phyloP scores from a whole-genome alignment of 2,113 vertebrate genomes.

The Otocyon megalotis region DNA sequence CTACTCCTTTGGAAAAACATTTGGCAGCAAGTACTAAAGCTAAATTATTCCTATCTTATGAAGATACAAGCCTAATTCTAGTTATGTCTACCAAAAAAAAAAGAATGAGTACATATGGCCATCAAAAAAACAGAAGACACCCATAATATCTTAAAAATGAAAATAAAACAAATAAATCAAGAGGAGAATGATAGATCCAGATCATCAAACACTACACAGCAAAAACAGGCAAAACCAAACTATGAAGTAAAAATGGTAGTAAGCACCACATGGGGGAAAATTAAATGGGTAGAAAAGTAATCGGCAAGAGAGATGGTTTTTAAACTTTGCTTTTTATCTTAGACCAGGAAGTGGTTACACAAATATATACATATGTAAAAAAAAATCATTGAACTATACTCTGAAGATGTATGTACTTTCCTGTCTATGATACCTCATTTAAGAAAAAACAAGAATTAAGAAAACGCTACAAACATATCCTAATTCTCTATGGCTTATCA shows the following conservation, averaged over 20 bases:
- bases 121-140: constrained; percentile 39
- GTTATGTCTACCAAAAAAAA: background rate
- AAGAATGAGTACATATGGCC: background rate
- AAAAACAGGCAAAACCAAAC: background rate
- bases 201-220: background rate
- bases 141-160: background rate
- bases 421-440: background rate
- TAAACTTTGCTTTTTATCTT: background rate
- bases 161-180: constrained; percentile 20
- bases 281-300: background rate
- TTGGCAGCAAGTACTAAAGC: background rate
- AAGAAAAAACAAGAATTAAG: background rate
- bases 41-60: background rate
- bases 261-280: background rate
- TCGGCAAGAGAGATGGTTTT: background rate
- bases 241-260: background rate
- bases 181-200: background rate
- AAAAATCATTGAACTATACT: background rate
- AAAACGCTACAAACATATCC: background rate
- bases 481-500: constrained; percentile 13
- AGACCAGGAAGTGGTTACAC: background rate
- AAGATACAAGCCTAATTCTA: background rate
- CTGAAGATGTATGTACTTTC: background rate
- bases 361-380: background rate
- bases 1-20: constrained; percentile 12